Conservation (phyloP, 2,888 invertebrate species). For the Xestia sexstrigata region DNA sequence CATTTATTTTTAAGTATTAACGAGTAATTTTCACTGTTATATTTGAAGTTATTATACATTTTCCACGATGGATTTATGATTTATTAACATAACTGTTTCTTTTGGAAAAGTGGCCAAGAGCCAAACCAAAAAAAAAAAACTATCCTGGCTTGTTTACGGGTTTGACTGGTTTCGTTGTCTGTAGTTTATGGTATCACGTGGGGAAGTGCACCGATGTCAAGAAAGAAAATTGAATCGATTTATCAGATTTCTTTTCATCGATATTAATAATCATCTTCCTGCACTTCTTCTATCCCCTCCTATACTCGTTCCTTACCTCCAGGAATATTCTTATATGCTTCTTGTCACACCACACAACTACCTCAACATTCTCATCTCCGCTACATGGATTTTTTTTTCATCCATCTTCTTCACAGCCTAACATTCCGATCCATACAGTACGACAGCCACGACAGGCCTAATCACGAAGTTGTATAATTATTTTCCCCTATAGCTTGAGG, state of each 20-base stretch:
- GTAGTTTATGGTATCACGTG: constrained; percentile 30
- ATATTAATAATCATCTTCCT: no score
- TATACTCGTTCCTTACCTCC: no score
- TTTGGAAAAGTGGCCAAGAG: neutral
- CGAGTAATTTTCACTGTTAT: neutral
- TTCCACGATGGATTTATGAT: neutral
- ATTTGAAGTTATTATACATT: neutral
- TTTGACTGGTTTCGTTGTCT: constrained; percentile 17
- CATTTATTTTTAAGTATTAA: neutral
- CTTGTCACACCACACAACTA: no score
- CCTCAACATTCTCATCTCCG: no score
- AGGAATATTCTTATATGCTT: no score
- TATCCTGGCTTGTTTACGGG: constrained; percentile 11
- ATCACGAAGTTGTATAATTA: no score
- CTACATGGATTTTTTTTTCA: no score
- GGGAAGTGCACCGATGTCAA: neutral
- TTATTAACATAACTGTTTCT: neutral
- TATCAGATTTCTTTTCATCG: neutral
- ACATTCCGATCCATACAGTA: no score
- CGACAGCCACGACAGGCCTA: no score
- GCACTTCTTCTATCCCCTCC: no score
- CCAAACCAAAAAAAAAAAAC: neutral
- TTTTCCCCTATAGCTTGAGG: no score
- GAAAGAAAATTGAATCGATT: constrained; percentile 9
- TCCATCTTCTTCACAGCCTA: no score